phyloP scores from a whole-genome alignment of 1,140 invertebrate species.

The Ericerus pela region DNA sequence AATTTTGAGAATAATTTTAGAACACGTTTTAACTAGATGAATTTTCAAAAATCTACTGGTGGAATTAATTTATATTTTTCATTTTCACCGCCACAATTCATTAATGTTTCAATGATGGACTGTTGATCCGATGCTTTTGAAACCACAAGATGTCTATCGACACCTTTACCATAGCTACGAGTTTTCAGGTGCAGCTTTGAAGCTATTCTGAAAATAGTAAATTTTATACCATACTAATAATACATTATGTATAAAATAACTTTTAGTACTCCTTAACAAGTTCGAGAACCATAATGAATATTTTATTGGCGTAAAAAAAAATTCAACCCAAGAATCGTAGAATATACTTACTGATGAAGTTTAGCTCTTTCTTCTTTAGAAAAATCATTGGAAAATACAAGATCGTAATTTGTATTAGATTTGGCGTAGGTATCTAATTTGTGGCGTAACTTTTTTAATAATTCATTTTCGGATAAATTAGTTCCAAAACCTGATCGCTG shows the following conservation, averaged over 20 bases:
- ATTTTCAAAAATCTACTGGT: not conserved
- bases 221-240: not conserved
- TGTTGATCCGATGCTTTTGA: slow-evolving; percentile 1
- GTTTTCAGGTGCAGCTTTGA: not conserved
- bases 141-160: slow-evolving; percentile 9
- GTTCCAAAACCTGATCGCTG: not conserved
- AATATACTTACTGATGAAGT: slow-evolving; percentile 4
- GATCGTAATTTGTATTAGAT: not conserved
- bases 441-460: not conserved
- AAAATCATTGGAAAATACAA: slow-evolving; percentile 14
- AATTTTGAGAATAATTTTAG: not conserved
- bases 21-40: not conserved
- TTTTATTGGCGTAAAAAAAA: not conserved
- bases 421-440: not conserved
- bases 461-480: slow-evolving; percentile 1
- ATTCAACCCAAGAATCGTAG: not conserved
- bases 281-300: not conserved
- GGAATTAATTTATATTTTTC: not conserved
- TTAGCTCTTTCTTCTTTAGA: slow-evolving; percentile 9
- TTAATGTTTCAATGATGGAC: not conserved
- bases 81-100: slow-evolving; percentile 3
- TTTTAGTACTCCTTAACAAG: not conserved
- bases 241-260: not conserved
- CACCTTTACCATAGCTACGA: slow-evolving; percentile 11
- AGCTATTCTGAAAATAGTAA: not conserved